Conservation (phyloP, 1,140 invertebrate genomes). For the Meloidogyne exigua region DNA sequence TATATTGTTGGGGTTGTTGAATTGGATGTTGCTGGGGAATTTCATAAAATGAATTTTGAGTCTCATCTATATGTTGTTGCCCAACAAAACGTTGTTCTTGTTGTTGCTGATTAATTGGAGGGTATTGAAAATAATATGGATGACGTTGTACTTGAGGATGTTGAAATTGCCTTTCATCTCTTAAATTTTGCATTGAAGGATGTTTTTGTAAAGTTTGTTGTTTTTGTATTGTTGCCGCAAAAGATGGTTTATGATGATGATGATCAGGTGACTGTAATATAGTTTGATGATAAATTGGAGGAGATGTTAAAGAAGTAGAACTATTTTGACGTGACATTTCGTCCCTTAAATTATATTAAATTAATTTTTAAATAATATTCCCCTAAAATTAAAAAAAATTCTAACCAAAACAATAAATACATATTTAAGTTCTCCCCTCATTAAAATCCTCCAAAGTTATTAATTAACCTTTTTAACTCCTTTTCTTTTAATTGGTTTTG, state of each 20-base stretch:
- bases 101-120: neutral
- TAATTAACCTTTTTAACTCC: neutral
- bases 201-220: constrained; percentile 2
- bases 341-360: neutral
- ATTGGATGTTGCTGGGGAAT: neutral
- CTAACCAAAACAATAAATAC: too few relatives aligned
- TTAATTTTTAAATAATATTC: neutral
- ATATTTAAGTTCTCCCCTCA: too few relatives aligned
- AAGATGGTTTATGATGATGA: constrained; percentile 8
- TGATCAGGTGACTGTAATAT: neutral
- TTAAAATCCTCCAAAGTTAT: too few relatives aligned
- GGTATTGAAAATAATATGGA: neutral
- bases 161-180: neutral
- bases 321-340: constrained; percentile 1
- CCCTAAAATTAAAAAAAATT: neutral
- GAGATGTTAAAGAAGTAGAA: constrained; percentile 1
- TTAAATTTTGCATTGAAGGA: neutral
- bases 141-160: neutral
- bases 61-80: neutral
- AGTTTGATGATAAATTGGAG: neutral
- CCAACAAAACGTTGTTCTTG: constrained; percentile 4
- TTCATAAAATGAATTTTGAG: neutral
- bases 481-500: neutral
- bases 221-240: neutral
- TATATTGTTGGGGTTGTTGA: constrained; percentile 2